These are phyloP conservation scores for Perca fluviatilis DNA, from an alignment of 2,113 vertebrate genomes.

Conservation along the genomic window DNA sequence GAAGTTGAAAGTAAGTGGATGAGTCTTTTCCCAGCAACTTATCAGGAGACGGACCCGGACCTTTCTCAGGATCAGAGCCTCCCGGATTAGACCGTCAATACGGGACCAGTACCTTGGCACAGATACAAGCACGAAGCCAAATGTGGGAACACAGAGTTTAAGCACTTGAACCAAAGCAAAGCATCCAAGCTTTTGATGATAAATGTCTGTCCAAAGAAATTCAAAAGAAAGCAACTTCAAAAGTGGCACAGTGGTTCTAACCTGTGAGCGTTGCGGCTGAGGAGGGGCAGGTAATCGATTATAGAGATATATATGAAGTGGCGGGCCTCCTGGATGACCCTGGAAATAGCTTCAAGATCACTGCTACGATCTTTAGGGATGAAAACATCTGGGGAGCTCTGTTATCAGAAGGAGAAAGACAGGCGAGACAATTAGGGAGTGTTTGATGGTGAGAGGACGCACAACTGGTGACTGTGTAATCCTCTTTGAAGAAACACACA, in stretches of 20 bases:
- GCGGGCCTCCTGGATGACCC: slow-evolving; percentile 90
- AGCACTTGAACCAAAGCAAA: slow-evolving; percentile 27
- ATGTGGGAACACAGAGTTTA: slow-evolving; percentile 18
- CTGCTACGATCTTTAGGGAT: slow-evolving; percentile 92
- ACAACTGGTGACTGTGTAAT: background rate
- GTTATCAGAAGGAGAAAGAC: slow-evolving; percentile 25
- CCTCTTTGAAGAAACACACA: background rate
- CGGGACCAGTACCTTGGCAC: slow-evolving; percentile 93
- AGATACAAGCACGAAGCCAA: background rate
- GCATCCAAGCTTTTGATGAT: slow-evolving; percentile 11
- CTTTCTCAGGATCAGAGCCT: slow-evolving; percentile 91
- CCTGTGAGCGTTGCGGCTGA: slow-evolving; percentile 86
- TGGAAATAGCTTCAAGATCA: slow-evolving; percentile 95
- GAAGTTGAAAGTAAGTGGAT: slow-evolving; percentile 94
- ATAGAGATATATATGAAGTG: slow-evolving; percentile 94
- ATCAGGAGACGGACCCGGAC: slow-evolving; percentile 93
- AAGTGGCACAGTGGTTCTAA: slow-evolving; percentile 62
- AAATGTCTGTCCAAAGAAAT: background rate
- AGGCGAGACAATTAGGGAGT: background rate
- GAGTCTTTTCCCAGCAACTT: slow-evolving; percentile 93
- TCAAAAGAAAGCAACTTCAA: background rate
- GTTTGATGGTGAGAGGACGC: background rate
- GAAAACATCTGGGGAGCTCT: slow-evolving; percentile 94
- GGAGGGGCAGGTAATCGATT: slow-evolving; percentile 91
- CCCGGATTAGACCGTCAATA: slow-evolving; percentile 92